Conservation (phyloP, 2,797 vertebrate species). For the Leucoraja ocellata region DNA sequence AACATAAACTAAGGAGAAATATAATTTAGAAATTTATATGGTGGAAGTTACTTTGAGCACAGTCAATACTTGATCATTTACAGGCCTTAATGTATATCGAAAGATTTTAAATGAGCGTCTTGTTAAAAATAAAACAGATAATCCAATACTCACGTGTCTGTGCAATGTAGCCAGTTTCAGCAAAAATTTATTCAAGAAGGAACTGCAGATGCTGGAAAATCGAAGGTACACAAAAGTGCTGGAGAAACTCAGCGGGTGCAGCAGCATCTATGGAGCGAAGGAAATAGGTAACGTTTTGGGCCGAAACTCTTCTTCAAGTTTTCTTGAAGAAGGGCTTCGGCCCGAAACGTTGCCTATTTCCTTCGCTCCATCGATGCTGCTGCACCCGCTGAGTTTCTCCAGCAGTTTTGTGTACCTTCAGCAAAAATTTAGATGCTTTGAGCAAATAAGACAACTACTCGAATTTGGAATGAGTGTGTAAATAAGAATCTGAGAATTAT, state of each 20-base stretch:
- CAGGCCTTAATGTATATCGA: neutral
- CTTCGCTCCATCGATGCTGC: too few species aligned
- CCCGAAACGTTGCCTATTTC: too few species aligned
- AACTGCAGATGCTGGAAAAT: too few species aligned
- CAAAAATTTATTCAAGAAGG: neutral
- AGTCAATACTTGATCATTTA: neutral
- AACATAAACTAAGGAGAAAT: neutral
- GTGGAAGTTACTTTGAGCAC: neutral
- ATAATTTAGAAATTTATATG: neutral
- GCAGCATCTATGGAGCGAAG: too few species aligned
- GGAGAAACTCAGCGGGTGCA: too few species aligned
- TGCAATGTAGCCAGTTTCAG: neutral
- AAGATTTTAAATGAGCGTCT: neutral
- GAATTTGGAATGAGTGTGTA: neutral
- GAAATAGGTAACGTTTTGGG: too few species aligned
- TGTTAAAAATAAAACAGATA: neutral
- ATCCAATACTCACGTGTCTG: neutral
- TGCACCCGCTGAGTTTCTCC: too few species aligned
- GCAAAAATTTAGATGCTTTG: neutral
- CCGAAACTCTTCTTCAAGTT: too few species aligned
- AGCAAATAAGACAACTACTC: neutral
- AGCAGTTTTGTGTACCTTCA: too few species aligned
- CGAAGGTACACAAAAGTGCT: too few species aligned
- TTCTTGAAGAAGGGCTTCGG: too few species aligned
- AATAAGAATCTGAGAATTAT: neutral